phyloP scores from a whole-genome alignment of 2,113 vertebrate genomes.

The Rhadina sibilatrix region DNA sequence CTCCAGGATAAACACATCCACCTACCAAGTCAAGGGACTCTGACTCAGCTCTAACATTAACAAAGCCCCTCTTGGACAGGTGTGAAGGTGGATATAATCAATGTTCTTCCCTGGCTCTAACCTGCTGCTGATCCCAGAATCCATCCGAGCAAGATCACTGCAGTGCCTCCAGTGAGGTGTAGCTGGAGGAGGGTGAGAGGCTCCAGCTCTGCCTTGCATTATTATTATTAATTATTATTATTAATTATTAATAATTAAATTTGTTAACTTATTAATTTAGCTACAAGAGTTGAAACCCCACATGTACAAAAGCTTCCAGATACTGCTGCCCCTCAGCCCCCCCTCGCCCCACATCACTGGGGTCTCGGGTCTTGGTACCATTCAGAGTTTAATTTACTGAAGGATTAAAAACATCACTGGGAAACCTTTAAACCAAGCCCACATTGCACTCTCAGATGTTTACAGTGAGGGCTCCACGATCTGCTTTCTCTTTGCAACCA shows the following conservation, averaged over 20 bases:
- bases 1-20: constrained; percentile 18
- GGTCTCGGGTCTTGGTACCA: background rate
- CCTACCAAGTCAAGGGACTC: background rate
- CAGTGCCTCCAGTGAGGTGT: background rate
- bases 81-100: background rate
- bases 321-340: background rate
- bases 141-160: background rate
- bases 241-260: no score
- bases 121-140: background rate
- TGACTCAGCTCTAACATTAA: background rate
- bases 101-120: background rate
- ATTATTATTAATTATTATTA: background rate
- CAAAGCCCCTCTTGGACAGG: background rate
- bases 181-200: background rate
- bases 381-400: background rate
- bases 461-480: background rate
- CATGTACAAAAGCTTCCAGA: background rate
- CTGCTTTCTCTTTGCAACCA: background rate
- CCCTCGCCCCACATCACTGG: background rate
- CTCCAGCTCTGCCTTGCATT: background rate
- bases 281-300: background rate
- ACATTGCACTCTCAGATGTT: background rate
- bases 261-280: background rate
- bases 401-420: background rate
- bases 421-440: background rate